phyloP scores from a whole-genome alignment of 1,140 invertebrate genomes.

The Magallana angulata region DNA sequence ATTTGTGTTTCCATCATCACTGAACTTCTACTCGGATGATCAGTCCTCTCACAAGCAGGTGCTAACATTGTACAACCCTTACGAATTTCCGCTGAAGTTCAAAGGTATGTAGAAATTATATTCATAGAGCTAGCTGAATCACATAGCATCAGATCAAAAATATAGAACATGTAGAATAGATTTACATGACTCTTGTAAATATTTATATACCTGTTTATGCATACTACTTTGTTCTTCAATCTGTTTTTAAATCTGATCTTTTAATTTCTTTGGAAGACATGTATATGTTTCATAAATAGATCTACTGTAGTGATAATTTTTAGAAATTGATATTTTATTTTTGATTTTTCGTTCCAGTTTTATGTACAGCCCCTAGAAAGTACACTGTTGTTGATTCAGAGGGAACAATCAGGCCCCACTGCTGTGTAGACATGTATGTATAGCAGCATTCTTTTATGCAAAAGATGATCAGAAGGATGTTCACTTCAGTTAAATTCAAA shows the following conservation, averaged over 20 bases:
- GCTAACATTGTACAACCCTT: constrained; percentile 92
- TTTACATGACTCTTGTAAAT: no score
- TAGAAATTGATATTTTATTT: background rate
- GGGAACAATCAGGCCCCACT: constrained; percentile 88
- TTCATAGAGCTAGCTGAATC: no score
- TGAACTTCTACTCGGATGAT: constrained; percentile 89
- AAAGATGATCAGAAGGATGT: no score
- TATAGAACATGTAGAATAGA: no score
- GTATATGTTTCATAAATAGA: no score
- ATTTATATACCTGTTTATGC: no score
- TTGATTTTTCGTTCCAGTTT: constrained; percentile 82
- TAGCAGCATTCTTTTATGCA: background rate
- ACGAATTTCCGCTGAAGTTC: constrained; percentile 91
- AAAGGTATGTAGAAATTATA: constrained; percentile 84
- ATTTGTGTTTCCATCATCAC: constrained; percentile 89
- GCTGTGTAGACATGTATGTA: constrained; percentile 87
- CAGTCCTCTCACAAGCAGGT: constrained; percentile 89
- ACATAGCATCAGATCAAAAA: no score
- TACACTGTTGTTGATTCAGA: constrained; percentile 91
- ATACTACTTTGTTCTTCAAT: no score
- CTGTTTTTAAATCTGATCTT: no score
- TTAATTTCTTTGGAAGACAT: no score
- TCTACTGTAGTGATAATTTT: background rate
- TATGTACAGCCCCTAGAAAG: constrained; percentile 89
- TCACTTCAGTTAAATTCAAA: no score